phyloP scores from a whole-genome alignment of 1,140 invertebrate genomes.

The Thalassaphorura encarpata region DNA sequence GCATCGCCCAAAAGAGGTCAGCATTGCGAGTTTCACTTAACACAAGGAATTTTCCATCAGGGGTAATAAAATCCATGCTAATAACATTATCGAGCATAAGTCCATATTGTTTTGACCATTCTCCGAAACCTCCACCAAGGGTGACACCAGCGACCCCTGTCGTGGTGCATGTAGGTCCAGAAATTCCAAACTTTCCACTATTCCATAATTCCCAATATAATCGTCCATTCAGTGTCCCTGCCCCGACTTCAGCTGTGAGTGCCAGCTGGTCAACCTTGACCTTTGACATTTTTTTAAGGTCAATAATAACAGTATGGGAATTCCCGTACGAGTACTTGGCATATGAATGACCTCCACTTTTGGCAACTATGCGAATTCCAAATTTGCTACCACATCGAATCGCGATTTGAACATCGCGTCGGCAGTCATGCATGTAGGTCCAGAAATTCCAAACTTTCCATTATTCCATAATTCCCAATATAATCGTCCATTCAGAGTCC shows the following conservation, averaged over 20 bases:
- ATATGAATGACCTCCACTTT: conserved; percentile 5
- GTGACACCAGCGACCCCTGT: neutral
- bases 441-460: too few relatives aligned
- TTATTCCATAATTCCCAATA: too few relatives aligned
- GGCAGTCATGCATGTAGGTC: too few relatives aligned
- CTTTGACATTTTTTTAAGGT: neutral
- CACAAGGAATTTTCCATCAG: neutral
- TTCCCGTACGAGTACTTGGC: neutral
- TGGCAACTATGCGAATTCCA: neutral
- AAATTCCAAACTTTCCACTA: neutral
- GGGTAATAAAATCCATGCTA: neutral
- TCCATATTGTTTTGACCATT: neutral
- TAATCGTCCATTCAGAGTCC: too few relatives aligned
- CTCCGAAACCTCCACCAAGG: neutral
- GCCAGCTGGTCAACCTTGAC: neutral
- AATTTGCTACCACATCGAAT: too few relatives aligned
- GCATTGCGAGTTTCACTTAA: neutral
- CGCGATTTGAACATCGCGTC: neutral
- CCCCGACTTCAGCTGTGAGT: neutral
- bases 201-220: neutral
- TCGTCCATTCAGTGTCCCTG: neutral
- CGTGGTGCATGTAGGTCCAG: neutral
- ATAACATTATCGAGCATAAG: neutral
- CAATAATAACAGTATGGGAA: neutral
- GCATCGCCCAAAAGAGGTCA: neutral